Percentiles rank a stretch among this genome's conserved stretches.
phyloP scores from a whole-genome alignment of 2,797 vertebrate genomes.

The Artibeus jamaicensis region DNA sequence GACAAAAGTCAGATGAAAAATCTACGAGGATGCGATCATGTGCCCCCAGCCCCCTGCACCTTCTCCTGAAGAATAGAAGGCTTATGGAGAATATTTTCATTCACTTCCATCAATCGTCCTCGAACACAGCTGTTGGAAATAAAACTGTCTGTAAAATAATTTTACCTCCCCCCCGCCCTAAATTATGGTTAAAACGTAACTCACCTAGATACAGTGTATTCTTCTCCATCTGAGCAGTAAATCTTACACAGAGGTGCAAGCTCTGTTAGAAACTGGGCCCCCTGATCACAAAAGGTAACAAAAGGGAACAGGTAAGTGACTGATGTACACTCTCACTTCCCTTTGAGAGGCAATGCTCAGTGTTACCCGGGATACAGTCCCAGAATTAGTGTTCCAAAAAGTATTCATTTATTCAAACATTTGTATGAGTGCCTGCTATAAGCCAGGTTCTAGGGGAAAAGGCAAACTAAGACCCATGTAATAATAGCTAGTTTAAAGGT shows the following conservation, averaged over 20 bases:
- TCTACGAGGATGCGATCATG: neutral
- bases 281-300: conserved; percentile 81
- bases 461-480: neutral
- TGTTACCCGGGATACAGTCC: neutral
- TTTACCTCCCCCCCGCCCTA: neutral
- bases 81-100: conserved; percentile 92
- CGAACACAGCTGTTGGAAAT: conserved; percentile 90
- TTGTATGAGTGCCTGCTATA: neutral
- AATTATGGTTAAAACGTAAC: conserved; percentile 10
- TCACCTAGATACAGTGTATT: conserved; percentile 97
- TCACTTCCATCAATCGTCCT: conserved; percentile 96
- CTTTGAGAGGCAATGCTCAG: neutral
- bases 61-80: conserved; percentile 93
- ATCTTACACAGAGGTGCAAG: conserved; percentile 96
- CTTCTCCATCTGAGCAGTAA: conserved; percentile 91
- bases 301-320: conserved; percentile 32
- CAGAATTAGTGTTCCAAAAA: conserved; percentile 38
- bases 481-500: neutral
- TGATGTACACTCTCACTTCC: neutral
- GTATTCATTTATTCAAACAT: neutral
- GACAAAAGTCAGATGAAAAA: neutral
- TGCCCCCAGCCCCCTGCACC: conserved; percentile 80
- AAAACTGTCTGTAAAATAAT: neutral
- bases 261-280: conserved; percentile 97
- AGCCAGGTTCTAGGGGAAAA: neutral